Conservation (phyloP, 1,140 invertebrate genomes). For the Meloidogyne exigua region DNA sequence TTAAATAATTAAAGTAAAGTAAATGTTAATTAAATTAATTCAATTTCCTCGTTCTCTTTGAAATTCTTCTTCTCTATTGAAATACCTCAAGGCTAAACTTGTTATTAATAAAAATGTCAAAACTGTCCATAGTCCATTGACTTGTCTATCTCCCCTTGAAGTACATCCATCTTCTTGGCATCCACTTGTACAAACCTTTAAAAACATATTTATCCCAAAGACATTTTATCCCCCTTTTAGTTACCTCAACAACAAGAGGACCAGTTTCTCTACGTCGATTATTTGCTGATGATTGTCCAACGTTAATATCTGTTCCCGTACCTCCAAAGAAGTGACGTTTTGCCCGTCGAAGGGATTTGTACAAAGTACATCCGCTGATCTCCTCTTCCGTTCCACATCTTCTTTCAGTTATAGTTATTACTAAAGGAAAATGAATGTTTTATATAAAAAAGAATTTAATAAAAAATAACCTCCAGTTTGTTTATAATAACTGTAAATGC, state of each 20-base stretch:
- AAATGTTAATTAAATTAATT: background rate
- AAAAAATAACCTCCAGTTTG: slow-evolving; percentile 32
- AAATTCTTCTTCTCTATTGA: background rate
- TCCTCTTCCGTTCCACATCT: slow-evolving; percentile 51
- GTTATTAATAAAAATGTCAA: background rate
- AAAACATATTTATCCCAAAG: background rate
- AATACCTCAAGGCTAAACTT: background rate
- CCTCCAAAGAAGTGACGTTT: slow-evolving; percentile 48
- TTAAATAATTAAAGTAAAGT: background rate
- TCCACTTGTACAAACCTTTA: slow-evolving; percentile 48
- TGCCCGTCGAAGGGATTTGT: slow-evolving; percentile 43
- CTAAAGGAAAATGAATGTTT: slow-evolving; percentile 30
- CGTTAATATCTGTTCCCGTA: slow-evolving; percentile 17
- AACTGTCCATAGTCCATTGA: background rate
- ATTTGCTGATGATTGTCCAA: background rate
- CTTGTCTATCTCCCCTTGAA: slow-evolving; percentile 18
- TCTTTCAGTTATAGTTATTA: slow-evolving; percentile 49
- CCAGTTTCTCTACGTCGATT: slow-evolving; percentile 45
- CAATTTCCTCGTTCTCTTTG: background rate
- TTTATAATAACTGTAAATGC: slow-evolving; percentile 51
- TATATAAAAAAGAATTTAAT: too few species aligned
- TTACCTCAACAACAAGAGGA: slow-evolving; percentile 46
- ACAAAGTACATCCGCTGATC: slow-evolving; percentile 52
- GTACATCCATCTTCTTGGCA: slow-evolving; percentile 51
- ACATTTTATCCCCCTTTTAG: background rate